Base-by-base conservation (phyloP, 2,797 vertebrate genomes). In the Danio albolineatus region DNA sequence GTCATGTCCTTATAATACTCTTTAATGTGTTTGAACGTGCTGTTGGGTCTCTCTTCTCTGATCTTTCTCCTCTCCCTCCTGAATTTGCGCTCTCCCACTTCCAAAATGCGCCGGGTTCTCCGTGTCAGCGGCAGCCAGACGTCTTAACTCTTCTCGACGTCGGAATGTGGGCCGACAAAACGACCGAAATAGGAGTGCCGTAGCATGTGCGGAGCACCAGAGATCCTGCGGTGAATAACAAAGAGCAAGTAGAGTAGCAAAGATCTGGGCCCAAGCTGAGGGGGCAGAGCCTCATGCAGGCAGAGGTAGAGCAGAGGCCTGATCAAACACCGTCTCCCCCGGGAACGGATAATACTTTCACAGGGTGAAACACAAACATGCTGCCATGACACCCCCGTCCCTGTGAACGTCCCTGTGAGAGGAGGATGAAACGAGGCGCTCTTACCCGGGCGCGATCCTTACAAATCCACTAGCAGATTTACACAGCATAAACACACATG, bases 341-440 rank as follows among this genome's bases (percentile, higher is more conserved):
- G 74, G 79, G 78, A 79, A 56, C 5, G 16, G 59, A 70, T 86
- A 86, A 83, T 84, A 44, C 85, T 82, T 83, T 86, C 80, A 84
- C 73, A 80, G 64, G 77, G 77, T 38, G 62, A 69, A 78, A 62
- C 57, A 51, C 80, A 80, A 76, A 82, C 82, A 83, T 10, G 10
- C 65, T 60, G 59, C 21, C 46, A 59, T 82, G 76, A 74, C 76
- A 85, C 69, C 60, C 69, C 53, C 66, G 14, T 75, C 59, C 77
- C 14, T 79, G 46, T 83, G 79, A 83, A 73, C 16, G 59, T 49
- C 38, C 51, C 70, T 82, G 54, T 61, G 28, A 82, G 71, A 72
- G 71, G 9, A 28, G 78, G 75, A 83, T 82, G 78, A 81, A 84
- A 83, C 48, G 44, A 73, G 78, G 65, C 38, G 49, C 56, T 73